Conservation (phyloP, 2,888 invertebrate species). For the Callyntrura guangdongensis region DNA sequence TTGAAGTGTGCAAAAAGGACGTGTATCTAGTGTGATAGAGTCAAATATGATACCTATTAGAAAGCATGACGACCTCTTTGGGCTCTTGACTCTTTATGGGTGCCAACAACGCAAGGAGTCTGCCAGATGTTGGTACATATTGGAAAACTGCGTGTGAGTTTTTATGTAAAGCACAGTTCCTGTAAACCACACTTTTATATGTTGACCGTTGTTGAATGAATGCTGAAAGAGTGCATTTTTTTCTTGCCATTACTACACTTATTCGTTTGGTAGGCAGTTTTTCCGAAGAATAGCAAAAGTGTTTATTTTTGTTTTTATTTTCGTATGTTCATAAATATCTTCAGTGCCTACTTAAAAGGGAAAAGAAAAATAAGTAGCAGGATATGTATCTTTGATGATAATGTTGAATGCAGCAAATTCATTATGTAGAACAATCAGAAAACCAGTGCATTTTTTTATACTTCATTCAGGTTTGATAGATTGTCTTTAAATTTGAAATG, state of each 20-base stretch:
- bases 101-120: constrained; percentile 24
- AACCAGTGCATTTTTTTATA: too few relatives aligned
- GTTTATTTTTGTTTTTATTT: too few relatives aligned
- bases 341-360: too few relatives aligned
- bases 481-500: too few relatives aligned
- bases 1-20: neutral
- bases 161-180: neutral
- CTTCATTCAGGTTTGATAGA: too few relatives aligned
- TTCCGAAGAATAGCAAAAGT: neutral
- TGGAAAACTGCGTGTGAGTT: constrained; percentile 34
- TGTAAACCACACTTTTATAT: neutral
- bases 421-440: too few relatives aligned
- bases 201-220: constrained; percentile 20
- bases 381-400: too few relatives aligned
- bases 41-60: neutral
- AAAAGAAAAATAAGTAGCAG: too few relatives aligned
- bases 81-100: constrained; percentile 11
- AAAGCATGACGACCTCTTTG: constrained; percentile 72
- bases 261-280: neutral
- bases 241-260: neutral
- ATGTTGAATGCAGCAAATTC: too few relatives aligned
- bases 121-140: neutral
- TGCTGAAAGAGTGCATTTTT: neutral
- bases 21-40: neutral
- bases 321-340: too few relatives aligned